These are phyloP conservation scores for Scleropages formosus DNA, from an alignment of 2,797 vertebrate genomes.

Conservation along the genomic window DNA sequence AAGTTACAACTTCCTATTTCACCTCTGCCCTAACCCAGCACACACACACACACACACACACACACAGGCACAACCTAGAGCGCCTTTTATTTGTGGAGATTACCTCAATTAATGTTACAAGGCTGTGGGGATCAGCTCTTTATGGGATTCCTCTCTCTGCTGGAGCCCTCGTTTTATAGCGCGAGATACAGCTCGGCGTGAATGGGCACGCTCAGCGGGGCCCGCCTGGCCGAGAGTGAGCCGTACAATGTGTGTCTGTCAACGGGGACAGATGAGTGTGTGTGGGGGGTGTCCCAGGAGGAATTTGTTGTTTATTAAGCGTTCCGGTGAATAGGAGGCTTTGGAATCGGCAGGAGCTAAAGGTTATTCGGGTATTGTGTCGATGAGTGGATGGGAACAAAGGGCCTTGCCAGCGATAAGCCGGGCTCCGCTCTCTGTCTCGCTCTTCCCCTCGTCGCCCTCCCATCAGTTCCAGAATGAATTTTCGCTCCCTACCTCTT, in stretches of 20 bases:
- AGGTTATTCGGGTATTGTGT: not conserved
- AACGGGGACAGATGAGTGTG: conserved; percentile 44
- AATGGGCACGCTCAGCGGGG: conserved; percentile 59
- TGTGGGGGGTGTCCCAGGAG: conserved; percentile 9
- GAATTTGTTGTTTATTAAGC: conserved; percentile 26
- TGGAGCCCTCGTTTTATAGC: conserved; percentile 53
- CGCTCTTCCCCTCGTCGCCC: not conserved
- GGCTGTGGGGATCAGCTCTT: conserved; percentile 58
- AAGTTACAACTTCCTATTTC: conserved; percentile 53
- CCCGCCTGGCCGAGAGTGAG: conserved; percentile 38
- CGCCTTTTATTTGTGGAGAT: conserved; percentile 55
- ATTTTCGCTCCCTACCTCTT: no score
- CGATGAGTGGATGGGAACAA: not conserved
- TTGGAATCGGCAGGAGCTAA: not conserved
- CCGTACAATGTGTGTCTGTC: conserved; percentile 53
- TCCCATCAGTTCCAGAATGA: not conserved
- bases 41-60: conserved; percentile 17
- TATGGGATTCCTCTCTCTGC: conserved; percentile 58
- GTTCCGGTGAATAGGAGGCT: not conserved
- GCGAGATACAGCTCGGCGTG: conserved; percentile 36
- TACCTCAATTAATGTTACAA: conserved; percentile 68
- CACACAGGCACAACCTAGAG: conserved; percentile 9
- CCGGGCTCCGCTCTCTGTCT: not conserved
- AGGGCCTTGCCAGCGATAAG: not conserved
- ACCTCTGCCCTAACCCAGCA: conserved; percentile 12